Conservation (phyloP, 2,797 vertebrate species). For the Todus mexicanus region DNA sequence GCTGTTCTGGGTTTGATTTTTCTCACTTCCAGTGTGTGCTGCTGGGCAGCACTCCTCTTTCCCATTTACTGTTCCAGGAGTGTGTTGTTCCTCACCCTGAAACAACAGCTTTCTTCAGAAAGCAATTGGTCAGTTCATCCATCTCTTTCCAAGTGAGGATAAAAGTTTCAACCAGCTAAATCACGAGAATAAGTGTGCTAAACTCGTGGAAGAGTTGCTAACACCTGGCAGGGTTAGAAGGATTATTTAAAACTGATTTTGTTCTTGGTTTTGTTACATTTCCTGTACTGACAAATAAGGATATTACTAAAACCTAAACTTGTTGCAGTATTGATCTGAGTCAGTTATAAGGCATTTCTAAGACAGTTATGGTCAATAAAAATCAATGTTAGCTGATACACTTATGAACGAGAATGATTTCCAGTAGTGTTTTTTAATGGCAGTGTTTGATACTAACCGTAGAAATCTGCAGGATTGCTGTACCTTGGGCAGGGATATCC, state of each 20-base stretch:
- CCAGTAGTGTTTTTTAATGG: background rate
- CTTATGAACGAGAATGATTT: background rate
- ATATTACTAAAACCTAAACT: background rate
- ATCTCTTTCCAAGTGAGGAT: background rate
- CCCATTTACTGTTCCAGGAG: background rate
- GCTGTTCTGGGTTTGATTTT: background rate
- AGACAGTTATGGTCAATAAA: background rate
- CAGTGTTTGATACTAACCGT: constrained; percentile 77
- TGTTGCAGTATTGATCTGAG: background rate
- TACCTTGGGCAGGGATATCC: constrained; percentile 91
- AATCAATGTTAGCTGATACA: background rate
- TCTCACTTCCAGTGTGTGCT: background rate
- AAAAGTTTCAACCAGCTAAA: background rate
- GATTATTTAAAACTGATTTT: background rate
- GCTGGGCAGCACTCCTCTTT: background rate
- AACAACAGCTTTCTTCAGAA: background rate
- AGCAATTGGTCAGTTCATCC: background rate
- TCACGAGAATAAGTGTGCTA: background rate
- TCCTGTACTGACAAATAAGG: background rate
- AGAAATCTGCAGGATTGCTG: constrained; percentile 96
- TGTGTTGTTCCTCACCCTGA: background rate
- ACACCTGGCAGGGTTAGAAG: background rate
- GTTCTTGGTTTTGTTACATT: background rate
- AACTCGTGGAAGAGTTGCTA: background rate
- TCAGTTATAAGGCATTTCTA: background rate